Evolutionary conservation across 1,140 invertebrate genomes (phyloP), one percentile per base, ranked within the genome.

Genomic region (Heliconius congener): DNA sequence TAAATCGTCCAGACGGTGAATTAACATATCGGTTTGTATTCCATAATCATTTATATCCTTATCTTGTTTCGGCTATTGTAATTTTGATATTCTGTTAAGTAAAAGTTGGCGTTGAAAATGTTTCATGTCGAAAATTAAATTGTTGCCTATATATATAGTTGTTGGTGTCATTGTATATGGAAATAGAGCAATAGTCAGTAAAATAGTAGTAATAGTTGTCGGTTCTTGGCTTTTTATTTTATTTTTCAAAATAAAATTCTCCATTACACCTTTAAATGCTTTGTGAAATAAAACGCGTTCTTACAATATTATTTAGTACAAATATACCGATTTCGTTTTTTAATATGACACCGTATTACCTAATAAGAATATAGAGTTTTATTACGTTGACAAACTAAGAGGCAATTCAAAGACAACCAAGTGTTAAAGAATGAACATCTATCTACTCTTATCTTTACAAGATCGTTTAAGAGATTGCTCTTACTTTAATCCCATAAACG

Each of bases 1-100:
- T 91, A 92, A 93, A 93, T 93, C 90, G 92, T 90, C 91, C 87
- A 74, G 74, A 83, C 83, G 85, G 84, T 80, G 74, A 81, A 92
- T 93, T 93, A 91, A 90, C 92, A 93, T 93, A 93, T 91, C 86
- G 82, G 81, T 86, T 87, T 87, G 70, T 88, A 88, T 16, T 66
- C 60, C 60, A 66, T 30, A 85, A 86, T 87, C 87, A 83, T 89
- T 93, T 89, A 83, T 87, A 92, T 92, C 88, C 80, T 78, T 79
- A 77, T 81, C 77, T 74, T 77, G 77, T 77, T 55, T 76, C 30
- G n/a, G 66, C 23, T 78, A 78, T 71, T 39, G 34, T 39, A 71
- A 66, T 66, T 27, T 23, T 30, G 23, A 66, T 66, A 66, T 66
- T 66, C n/a, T 66, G 23, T n/a, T 57, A 27, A 66, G 18, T 52